A percentile compares a stretch with the other conserved stretches of the same genome.
phyloP scores from a whole-genome alignment of 2,797 vertebrate genomes.

The Mormyrops boulengeri region DNA sequence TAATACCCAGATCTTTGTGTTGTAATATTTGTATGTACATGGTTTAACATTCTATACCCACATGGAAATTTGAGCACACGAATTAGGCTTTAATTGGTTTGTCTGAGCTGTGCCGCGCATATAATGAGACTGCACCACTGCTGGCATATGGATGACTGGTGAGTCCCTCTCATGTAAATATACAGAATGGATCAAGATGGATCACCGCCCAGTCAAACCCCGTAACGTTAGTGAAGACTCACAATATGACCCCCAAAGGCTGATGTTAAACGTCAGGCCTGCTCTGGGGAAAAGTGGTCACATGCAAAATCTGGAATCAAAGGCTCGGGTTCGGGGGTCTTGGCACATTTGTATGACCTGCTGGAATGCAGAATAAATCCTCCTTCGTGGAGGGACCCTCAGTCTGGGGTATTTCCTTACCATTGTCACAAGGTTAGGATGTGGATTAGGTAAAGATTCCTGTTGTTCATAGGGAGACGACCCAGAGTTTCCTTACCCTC shows the following conservation, averaged over 20 bases:
- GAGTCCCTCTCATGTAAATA: constrained; percentile 27
- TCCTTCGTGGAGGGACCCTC: background rate
- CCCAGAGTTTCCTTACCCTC: background rate
- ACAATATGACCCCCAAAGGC: constrained; percentile 31
- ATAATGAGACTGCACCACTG: background rate
- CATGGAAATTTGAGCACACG: background rate
- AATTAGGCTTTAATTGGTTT: background rate
- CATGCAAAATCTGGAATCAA: constrained; percentile 31
- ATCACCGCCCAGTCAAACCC: constrained; percentile 23
- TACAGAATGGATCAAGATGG: constrained; percentile 36
- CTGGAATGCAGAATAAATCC: background rate
- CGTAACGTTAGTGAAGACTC: constrained; percentile 25
- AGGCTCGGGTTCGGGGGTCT: background rate
- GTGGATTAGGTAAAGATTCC: background rate
- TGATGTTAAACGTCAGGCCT: constrained; percentile 11
- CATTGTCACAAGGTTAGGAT: constrained; percentile 8
- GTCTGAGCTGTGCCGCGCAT: background rate
- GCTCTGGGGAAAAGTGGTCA: background rate
- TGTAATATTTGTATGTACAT: background rate
- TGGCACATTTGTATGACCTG: background rate
- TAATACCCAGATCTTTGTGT: background rate
- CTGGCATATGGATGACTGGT: constrained; percentile 18
- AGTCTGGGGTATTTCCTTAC: constrained; percentile 27
- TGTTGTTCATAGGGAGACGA: background rate
- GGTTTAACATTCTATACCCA: background rate